Conservation (phyloP, 2,797 vertebrate species). For the Anomalospiza imberbis region DNA sequence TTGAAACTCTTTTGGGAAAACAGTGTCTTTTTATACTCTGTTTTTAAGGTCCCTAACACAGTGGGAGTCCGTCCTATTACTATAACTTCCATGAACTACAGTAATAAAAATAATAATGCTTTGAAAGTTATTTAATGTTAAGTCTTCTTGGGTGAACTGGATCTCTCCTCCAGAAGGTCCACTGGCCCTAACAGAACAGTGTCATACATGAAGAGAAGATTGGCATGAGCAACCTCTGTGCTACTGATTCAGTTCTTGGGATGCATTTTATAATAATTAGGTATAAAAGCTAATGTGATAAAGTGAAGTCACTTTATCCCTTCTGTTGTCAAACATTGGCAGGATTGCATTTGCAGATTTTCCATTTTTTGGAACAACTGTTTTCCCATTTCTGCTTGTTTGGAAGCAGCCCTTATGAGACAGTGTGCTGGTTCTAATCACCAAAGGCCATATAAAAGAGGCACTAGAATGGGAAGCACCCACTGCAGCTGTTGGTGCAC, state of each 20-base stretch:
- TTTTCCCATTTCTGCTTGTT: not conserved
- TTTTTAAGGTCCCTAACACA: not conserved
- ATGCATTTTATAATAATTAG: not conserved
- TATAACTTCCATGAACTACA: not conserved
- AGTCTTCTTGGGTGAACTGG: not conserved
- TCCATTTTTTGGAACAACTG: not conserved
- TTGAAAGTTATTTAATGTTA: not conserved
- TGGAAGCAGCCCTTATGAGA: not conserved
- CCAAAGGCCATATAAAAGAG: not conserved
- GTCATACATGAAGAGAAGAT: not conserved
- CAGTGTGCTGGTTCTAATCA: not conserved
- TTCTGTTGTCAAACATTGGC: not conserved
- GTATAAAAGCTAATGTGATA: not conserved
- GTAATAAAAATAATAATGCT: constrained; percentile 27
- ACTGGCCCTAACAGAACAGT: not conserved
- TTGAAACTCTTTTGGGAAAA: constrained; percentile 11
- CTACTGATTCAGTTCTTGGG: not conserved
- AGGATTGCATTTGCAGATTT: not conserved
- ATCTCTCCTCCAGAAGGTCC: not conserved
- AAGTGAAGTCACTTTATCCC: not conserved
- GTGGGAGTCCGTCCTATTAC: not conserved
- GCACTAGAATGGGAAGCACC: not conserved
- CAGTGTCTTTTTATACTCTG: not conserved
- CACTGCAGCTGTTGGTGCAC: not conserved
- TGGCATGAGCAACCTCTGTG: not conserved